A percentile compares a stretch with the other conserved stretches of the same genome.
phyloP scores from a whole-genome alignment of 2,888 invertebrate genomes.

The Latrodectus hesperus region DNA sequence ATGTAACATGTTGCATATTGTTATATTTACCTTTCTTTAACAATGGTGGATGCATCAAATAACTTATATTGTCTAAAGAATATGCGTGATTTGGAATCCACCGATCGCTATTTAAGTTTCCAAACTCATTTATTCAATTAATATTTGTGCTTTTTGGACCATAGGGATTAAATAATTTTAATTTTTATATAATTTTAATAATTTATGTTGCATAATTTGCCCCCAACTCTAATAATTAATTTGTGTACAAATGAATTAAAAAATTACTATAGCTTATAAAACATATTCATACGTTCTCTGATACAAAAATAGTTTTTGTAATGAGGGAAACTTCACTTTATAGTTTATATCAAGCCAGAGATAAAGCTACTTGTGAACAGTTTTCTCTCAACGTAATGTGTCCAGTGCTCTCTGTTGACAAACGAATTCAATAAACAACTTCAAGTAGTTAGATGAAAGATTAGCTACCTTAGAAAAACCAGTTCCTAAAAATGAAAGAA shows the following conservation, averaged over 20 bases:
- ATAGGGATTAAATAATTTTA: too few species aligned
- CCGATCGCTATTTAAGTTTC: too few species aligned
- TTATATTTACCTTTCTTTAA: too few species aligned
- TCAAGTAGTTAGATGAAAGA: background rate
- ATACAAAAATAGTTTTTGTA: background rate
- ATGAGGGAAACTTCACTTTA: background rate
- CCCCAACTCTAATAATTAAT: too few species aligned
- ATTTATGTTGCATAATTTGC: too few species aligned
- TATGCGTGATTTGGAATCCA: too few species aligned
- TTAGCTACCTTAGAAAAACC: background rate
- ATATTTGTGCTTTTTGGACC: too few species aligned
- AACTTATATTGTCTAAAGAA: too few species aligned
- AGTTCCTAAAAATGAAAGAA: background rate
- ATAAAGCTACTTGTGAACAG: background rate
- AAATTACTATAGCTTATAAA: background rate
- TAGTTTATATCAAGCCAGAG: background rate
- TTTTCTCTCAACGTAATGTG: background rate
- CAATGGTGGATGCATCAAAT: too few species aligned
- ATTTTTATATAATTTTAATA: too few species aligned
- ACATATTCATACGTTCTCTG: background rate
- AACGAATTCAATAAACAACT: constrained; percentile 4
- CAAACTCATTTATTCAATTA: too few species aligned
- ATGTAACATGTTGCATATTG: too few species aligned
- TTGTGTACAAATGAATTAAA: background rate
- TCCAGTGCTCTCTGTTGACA: background rate